phyloP scores from a whole-genome alignment of 2,888 invertebrate species.

The Chrysotoxum bicinctum region DNA sequence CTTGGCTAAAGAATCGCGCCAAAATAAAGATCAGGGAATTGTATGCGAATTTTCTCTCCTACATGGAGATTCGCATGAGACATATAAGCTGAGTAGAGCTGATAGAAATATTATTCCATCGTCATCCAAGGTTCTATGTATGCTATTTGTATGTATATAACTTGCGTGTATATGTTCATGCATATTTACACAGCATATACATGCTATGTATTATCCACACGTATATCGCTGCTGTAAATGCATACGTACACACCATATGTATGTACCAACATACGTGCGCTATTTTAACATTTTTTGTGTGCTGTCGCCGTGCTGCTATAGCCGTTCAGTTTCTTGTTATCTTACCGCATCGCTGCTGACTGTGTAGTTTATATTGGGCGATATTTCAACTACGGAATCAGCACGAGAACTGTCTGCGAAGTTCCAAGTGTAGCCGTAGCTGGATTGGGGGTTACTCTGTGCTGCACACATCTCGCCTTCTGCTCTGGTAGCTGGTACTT shows the following conservation, averaged over 20 bases:
- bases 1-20: constrained; percentile 70
- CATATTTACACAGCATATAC: constrained; percentile 63
- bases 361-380: constrained; percentile 82
- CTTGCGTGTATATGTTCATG: constrained; percentile 20
- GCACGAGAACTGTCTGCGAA: constrained; percentile 81
- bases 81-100: constrained; percentile 13
- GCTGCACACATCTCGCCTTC: constrained; percentile 80
- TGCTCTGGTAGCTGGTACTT: constrained; percentile 20
- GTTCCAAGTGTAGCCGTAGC: constrained; percentile 82
- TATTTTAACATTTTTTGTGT: constrained; percentile 65
- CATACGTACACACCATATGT: constrained; percentile 74
- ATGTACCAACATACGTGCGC: constrained; percentile 67
- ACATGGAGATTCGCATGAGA: constrained; percentile 54
- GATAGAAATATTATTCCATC: constrained; percentile 28
- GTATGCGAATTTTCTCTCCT: constrained; percentile 15
- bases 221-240: constrained; percentile 72
- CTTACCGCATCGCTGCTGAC: constrained; percentile 82
- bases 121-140: constrained; percentile 50
- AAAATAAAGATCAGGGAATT: constrained; percentile 42
- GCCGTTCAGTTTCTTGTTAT: constrained; percentile 69
- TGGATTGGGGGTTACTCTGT: constrained; percentile 81
- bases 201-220: constrained; percentile 54
- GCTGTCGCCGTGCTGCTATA: constrained; percentile 21
- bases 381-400: constrained; percentile 82
- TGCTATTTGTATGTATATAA: constrained; percentile 22